These are phyloP conservation scores for Paramormyrops kingsleyae DNA, from an alignment of 2,113 vertebrate genomes.

Conservation along the genomic window DNA sequence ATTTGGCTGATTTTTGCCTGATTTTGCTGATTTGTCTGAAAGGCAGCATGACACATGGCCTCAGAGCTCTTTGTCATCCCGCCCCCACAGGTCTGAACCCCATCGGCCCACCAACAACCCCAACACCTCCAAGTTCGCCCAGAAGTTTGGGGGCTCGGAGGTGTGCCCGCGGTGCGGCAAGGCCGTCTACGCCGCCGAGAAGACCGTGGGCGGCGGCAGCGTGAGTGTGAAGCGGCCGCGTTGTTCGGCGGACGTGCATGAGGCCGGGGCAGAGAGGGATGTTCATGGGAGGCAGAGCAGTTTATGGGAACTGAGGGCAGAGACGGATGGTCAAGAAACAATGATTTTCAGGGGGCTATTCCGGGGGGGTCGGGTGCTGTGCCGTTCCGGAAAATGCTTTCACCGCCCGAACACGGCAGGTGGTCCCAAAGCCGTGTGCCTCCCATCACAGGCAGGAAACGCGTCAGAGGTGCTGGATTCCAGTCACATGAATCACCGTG, in stretches of 20 bases:
- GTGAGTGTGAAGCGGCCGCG: constrained; percentile 54
- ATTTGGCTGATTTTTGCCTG: not conserved
- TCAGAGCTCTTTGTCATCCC: not conserved
- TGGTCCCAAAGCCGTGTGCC: not conserved
- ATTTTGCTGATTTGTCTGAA: not conserved
- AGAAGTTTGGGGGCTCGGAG: constrained; percentile 77
- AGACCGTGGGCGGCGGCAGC: constrained; percentile 86
- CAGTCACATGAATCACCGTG: not conserved
- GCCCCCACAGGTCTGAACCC: constrained; percentile 36
- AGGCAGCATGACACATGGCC: not conserved
- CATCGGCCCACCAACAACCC: constrained; percentile 77
- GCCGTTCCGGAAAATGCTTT: not conserved
- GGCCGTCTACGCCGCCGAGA: constrained; percentile 84
- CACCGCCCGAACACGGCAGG: not conserved
- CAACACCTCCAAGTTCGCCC: constrained; percentile 73
- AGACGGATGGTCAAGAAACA: not conserved
- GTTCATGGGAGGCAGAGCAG: not conserved
- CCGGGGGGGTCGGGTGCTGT: not conserved
- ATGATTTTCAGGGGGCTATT: not conserved
- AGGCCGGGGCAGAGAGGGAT: not conserved
- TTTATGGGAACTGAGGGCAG: not conserved
- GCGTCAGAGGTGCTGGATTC: not conserved
- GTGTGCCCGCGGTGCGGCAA: constrained; percentile 82
- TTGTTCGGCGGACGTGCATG: not conserved
- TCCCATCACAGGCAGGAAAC: not conserved